Evolutionary conservation across 2,113 vertebrate genomes (phyloP).

Genomic region (Scomber japonicus): DNA sequence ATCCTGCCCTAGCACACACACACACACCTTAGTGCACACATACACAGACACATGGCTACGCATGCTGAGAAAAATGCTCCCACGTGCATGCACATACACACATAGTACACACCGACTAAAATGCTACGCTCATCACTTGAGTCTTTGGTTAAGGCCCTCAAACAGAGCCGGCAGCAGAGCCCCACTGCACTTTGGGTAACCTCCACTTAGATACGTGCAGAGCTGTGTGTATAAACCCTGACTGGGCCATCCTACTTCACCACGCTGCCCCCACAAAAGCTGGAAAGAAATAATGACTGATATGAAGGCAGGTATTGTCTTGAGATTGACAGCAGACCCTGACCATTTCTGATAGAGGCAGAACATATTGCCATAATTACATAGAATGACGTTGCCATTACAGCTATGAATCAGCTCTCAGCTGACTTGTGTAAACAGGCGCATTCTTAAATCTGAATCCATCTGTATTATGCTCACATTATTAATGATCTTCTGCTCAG

Average conservation of each 20-base stretch:
- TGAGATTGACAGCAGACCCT: constrained; percentile 25
- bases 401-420: constrained; percentile 15
- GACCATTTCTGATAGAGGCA: constrained; percentile 8
- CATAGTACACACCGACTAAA: constrained; percentile 27
- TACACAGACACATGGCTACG: neutral
- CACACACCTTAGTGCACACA: constrained; percentile 14
- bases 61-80: constrained; percentile 21
- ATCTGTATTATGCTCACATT: constrained; percentile 32
- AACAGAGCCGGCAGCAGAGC: constrained; percentile 60
- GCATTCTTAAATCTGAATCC: constrained; percentile 6
- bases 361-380: constrained; percentile 6
- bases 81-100: constrained; percentile 29
- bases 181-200: constrained; percentile 76
- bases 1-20: constrained; percentile 57
- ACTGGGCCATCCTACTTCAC: constrained; percentile 20
- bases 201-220: constrained; percentile 43
- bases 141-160: constrained; percentile 69
- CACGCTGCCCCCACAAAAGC: constrained; percentile 31
- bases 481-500: constrained; percentile 25
- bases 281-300: constrained; percentile 17
- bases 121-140: constrained; percentile 58
- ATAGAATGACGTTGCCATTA: constrained; percentile 11
- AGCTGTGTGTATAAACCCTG: constrained; percentile 47
- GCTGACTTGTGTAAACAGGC: constrained; percentile 25
- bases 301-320: neutral